phyloP scores from a whole-genome alignment of 2,113 vertebrate genomes.

The Pituophis catenifer region DNA sequence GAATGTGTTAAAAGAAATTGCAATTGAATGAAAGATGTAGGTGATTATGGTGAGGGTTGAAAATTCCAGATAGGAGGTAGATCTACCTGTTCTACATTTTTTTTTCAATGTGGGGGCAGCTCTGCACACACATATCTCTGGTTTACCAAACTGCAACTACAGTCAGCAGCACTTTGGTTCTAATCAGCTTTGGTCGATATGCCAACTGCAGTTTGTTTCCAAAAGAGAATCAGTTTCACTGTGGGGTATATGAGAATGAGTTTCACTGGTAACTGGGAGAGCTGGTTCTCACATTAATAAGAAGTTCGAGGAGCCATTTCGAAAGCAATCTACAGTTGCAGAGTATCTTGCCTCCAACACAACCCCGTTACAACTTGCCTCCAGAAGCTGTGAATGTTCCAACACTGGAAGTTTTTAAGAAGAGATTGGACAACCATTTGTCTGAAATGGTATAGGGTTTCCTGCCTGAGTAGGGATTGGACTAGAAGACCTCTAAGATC shows the following conservation, averaged over 20 bases:
- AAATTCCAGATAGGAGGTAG: background rate
- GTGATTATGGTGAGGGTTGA: background rate
- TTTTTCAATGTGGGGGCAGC: background rate
- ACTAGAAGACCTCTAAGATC: no score
- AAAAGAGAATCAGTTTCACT: background rate
- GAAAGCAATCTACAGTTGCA: background rate
- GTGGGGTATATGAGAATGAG: background rate
- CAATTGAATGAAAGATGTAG: background rate
- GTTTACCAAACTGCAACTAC: background rate
- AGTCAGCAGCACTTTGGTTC: background rate
- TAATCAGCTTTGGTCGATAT: background rate
- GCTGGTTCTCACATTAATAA: background rate
- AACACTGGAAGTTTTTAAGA: no score
- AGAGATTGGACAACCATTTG: no score
- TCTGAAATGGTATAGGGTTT: no score
- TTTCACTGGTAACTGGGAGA: background rate
- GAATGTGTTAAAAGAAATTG: background rate
- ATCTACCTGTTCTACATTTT: background rate
- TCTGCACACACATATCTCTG: background rate
- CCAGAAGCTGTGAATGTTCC: background rate
- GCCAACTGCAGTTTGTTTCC: background rate
- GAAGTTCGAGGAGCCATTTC: background rate
- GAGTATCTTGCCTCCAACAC: background rate
- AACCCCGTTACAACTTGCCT: background rate
- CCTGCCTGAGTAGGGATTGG: no score